A percentile compares a stretch with the other conserved stretches of the same genome.
Evolutionary conservation across 1,140 invertebrate genomes (phyloP).

Genomic region (Solen grandis): DNA sequence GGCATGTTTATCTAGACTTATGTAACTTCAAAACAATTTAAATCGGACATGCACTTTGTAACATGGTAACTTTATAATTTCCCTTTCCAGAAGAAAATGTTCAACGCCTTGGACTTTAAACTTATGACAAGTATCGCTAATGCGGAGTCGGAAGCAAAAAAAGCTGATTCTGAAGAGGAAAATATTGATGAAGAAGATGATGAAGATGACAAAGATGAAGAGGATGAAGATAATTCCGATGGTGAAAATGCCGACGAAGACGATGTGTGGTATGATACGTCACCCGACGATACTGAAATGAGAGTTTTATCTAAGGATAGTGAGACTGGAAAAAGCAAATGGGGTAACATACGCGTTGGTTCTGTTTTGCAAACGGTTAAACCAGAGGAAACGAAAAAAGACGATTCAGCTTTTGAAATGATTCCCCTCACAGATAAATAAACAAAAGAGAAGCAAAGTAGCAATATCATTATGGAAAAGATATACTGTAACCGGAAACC

Average conservation of each 20-base stretch:
- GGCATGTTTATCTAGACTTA: neutral
- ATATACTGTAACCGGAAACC: too few species aligned
- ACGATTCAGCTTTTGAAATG: too few species aligned
- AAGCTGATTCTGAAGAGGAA: slow-evolving; percentile 19
- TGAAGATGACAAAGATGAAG: slow-evolving; percentile 18
- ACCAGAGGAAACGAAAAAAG: too few species aligned
- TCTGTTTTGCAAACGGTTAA: too few species aligned
- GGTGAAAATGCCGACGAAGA: slow-evolving; percentile 29
- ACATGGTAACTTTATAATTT: neutral
- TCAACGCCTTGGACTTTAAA: slow-evolving; percentile 19
- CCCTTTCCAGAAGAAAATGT: slow-evolving; percentile 33
- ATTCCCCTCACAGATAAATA: too few species aligned
- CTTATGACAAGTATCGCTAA: slow-evolving; percentile 23
- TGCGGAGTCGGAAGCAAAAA: neutral
- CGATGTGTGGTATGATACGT: slow-evolving; percentile 38
- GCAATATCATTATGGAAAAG: too few species aligned
- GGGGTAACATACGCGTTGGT: too few species aligned
- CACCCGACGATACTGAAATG: slow-evolving; percentile 34
- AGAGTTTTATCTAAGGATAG: neutral
- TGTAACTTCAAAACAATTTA: neutral
- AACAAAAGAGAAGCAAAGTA: too few species aligned
- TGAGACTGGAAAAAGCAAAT: too few species aligned
- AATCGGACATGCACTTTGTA: neutral
- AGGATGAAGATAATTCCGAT: slow-evolving; percentile 27
- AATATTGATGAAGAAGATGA: neutral